phyloP scores from a whole-genome alignment of 2,113 vertebrate species.

The Neodontobutis hainanensis region DNA sequence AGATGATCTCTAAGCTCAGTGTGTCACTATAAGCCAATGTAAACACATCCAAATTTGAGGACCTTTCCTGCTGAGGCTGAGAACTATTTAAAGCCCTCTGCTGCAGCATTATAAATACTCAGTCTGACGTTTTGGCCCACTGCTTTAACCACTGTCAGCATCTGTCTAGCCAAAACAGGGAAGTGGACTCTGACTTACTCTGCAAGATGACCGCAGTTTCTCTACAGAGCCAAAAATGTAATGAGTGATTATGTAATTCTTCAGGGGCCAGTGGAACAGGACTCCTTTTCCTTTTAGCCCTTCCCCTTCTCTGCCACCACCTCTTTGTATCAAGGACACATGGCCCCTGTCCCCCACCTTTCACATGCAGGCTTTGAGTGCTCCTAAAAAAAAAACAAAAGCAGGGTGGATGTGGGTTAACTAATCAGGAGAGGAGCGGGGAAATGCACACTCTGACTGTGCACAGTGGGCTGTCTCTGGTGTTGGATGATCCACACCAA shows the following conservation, averaged over 20 bases:
- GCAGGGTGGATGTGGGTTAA: constrained; percentile 37
- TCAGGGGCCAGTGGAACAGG: constrained; percentile 44
- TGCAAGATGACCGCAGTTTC: background rate
- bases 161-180: constrained; percentile 22
- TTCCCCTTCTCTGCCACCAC: background rate
- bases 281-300: constrained; percentile 36
- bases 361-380: constrained; percentile 32
- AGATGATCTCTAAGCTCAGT: too few species aligned
- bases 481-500: background rate
- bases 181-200: constrained; percentile 25
- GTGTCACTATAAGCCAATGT: too few species aligned
- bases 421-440: background rate
- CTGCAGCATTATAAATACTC: too few species aligned
- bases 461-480: background rate
- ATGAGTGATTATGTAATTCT: constrained; percentile 59
- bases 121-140: too few species aligned
- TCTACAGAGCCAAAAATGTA: constrained; percentile 48
- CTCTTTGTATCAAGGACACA: constrained; percentile 51
- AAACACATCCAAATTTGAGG: too few species aligned
- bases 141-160: constrained; percentile 17
- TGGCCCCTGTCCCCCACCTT: constrained; percentile 36
- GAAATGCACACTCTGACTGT: background rate
- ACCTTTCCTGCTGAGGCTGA: too few species aligned
- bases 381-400: constrained; percentile 57
- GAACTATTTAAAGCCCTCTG: too few species aligned